Percentiles rank a stretch among this genome's conserved stretches.
Conservation (phyloP, 2,888 invertebrate species). For the Uloborus plumipes region DNA sequence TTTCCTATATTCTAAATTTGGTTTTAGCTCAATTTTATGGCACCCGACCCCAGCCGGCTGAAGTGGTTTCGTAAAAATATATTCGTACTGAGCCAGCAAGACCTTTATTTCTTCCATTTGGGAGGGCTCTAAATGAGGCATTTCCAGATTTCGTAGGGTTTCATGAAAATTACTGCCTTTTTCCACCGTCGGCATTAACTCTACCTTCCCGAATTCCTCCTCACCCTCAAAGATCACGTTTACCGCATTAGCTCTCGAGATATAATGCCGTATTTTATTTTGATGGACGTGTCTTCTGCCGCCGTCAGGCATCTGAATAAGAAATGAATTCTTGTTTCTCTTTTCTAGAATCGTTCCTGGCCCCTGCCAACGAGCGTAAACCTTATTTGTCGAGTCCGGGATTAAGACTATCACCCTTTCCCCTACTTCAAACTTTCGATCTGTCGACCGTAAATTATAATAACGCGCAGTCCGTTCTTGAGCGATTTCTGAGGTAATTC, state of each 20-base stretch:
- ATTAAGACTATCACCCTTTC: constrained; percentile 4
- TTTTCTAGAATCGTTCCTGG: background rate
- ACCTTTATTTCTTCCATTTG: no score
- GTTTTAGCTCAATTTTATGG: no score
- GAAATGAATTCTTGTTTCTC: background rate
- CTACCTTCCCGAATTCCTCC: constrained; percentile 4
- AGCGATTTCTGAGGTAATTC: background rate
- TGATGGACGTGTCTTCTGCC: background rate
- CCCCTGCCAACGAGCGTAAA: constrained; percentile 11
- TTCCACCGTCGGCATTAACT: no score
- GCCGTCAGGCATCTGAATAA: background rate
- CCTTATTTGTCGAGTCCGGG: constrained; percentile 9
- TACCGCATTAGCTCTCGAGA: background rate
- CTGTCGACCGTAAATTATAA: constrained; percentile 13
- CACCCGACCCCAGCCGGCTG: no score
- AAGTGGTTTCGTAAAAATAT: no score
- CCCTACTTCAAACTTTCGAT: background rate
- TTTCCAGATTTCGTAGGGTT: no score
- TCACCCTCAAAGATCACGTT: constrained; percentile 17
- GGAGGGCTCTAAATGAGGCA: no score
- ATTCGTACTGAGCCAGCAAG: no score
- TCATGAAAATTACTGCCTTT: no score
- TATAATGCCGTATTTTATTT: constrained; percentile 16
- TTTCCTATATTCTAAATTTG: no score
- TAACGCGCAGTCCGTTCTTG: constrained; percentile 2